Evolutionary conservation across 2,113 vertebrate genomes (phyloP), one percentile per base, ranked within the genome.

Genomic region (Pelecanoides urinatrix): DNA sequence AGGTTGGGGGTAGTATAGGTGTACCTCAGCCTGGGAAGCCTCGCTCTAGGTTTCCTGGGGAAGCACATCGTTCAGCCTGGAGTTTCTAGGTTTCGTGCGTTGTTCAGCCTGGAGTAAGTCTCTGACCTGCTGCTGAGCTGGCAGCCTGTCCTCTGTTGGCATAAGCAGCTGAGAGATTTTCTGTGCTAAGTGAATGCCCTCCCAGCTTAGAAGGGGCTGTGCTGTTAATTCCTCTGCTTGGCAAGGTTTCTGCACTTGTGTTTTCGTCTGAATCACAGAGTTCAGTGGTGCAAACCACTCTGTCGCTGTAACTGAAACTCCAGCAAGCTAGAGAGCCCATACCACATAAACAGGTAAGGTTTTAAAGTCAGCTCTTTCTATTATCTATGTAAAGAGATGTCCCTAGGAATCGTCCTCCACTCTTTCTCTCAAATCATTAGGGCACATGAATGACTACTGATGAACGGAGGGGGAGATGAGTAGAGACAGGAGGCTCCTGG

Each of bases 381-480:
- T 89, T 67, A 36, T 16, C 34, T 65, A 0, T 50, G 30, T 49
- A 38, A 52, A 59, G 42, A 74, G 42, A 71, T 50, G 21, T 62
- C 16, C 22, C 45, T 23, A 16, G 40, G 52, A 68, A 75, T 32
- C 0, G 0, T 22, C 34, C 61, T 82, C 62, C 40, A 20, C 18
- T 52, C 52, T 53, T 58, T 53, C 32, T 42, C 49, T 63, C 27
- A 74, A 32, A 47, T 72, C 30, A 22, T n/a, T 34, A 71, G 26
- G 29, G 7, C 18, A 7, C 52, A 4, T 34, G 30, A 62, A 59
- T 40, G 29, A 13, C 17, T 66, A 23, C 50, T 80, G 76, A 30
- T 20, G n/a, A 49, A 44, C 14, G 47, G 25, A 42, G 52, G 21
- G 14, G 14, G 25, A 82, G 32, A 42, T 36, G 26, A 47, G 30